Conservation (phyloP, 2,888 invertebrate genomes). For the Nezara viridula region DNA sequence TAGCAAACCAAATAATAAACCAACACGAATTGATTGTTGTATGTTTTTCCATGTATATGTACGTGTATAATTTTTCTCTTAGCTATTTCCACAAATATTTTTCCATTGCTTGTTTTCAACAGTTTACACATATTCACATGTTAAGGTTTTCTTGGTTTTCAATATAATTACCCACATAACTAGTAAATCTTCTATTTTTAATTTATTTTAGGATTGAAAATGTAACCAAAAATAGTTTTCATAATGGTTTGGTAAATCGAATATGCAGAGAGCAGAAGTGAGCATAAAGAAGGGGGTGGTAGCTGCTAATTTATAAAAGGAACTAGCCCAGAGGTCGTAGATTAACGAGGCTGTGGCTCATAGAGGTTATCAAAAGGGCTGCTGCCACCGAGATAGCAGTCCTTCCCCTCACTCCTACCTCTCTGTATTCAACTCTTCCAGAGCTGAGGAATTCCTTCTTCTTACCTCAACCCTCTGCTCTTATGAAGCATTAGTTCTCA, state of each 20-base stretch:
- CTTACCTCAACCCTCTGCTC: neutral
- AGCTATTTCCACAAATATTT: too few species aligned
- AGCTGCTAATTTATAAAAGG: constrained; percentile 45
- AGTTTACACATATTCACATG: too few species aligned
- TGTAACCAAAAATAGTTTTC: neutral
- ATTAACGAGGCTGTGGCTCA: constrained; percentile 10
- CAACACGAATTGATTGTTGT: too few species aligned
- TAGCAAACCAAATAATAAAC: too few species aligned
- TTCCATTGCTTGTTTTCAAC: too few species aligned
- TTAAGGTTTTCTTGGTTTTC: too few species aligned
- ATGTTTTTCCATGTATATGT: too few species aligned
- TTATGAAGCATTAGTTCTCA: constrained; percentile 1
- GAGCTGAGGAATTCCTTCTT: neutral
- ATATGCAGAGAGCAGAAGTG: neutral
- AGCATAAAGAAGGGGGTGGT: neutral
- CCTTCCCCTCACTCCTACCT: neutral
- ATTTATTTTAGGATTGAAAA: neutral
- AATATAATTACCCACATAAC: too few species aligned
- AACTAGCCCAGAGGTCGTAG: neutral
- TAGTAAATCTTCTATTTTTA: too few species aligned
- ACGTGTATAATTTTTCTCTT: too few species aligned
- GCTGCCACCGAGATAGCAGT: neutral
- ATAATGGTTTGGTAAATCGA: neutral
- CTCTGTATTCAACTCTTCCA: neutral
- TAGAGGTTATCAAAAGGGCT: constrained; percentile 42